phyloP scores from a whole-genome alignment of 1,140 invertebrate species.

The Zaprionus ghesquierei region DNA sequence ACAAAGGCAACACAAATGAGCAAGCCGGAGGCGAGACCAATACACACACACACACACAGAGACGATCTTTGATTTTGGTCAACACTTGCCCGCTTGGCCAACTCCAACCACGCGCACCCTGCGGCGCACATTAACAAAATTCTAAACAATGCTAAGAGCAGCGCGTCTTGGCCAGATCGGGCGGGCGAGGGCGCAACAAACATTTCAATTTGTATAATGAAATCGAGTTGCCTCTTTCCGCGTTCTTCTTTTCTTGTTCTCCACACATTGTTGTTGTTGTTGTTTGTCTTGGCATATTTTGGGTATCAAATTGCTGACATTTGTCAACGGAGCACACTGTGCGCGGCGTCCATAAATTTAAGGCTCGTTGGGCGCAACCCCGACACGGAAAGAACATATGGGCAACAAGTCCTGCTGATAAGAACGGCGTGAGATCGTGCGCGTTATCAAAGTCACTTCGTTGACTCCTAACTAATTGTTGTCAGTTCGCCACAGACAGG shows the following conservation, averaged over 20 bases:
- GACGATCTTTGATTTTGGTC: constrained; percentile 65
- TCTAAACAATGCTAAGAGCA: constrained; percentile 51
- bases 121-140: constrained; percentile 70
- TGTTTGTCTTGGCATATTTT: constrained; percentile 27
- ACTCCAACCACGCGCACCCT: constrained; percentile 46
- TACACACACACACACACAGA: not conserved
- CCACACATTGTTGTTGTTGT: constrained; percentile 7
- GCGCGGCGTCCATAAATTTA: constrained; percentile 67
- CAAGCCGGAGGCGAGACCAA: not conserved
- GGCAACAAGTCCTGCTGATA: constrained; percentile 53
- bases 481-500: constrained; percentile 31
- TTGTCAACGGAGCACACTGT: constrained; percentile 57
- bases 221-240: not conserved
- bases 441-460: constrained; percentile 33
- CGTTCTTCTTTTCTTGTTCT: not conserved
- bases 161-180: constrained; percentile 10
- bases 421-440: constrained; percentile 15
- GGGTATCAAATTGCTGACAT: constrained; percentile 73
- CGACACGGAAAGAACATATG: constrained; percentile 31
- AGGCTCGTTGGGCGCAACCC: constrained; percentile 58
- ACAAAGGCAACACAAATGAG: constrained; percentile 72
- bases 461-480: constrained; percentile 70
- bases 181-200: constrained; percentile 51
- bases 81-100: constrained; percentile 36
- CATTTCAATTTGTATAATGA: constrained; percentile 71